Evolutionary conservation across 2,797 vertebrate genomes (phyloP), one percentile per base, ranked within the genome.

Genomic region (Lacerta agilis): DNA sequence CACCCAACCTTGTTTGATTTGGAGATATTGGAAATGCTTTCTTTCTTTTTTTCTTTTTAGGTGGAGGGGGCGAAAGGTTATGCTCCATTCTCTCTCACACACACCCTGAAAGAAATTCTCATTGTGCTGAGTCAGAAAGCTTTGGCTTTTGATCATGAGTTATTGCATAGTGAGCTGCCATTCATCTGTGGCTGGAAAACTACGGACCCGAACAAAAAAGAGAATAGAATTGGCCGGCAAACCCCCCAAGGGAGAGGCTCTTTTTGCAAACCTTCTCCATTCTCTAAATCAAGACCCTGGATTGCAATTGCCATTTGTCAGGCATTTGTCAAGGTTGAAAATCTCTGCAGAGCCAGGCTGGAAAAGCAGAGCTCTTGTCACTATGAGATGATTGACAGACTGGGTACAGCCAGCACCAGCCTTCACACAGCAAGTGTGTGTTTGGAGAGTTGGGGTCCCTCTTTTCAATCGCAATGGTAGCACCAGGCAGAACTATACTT

Each of bases 81-180:
- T 79, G 85, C 58, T 94, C 82, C 87, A 49, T 81, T 95, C 92
- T 90, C 89, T 95, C 93, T 86, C 96, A 2, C 4, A 55, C 9
- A 45, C 11, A 13, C 64, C 95, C 95, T 86, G 87, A 96, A 97
- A 95, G 95, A 95, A 96, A 90, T 73, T 92, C 88, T 88, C 33
- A 91, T 86, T 95, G 86, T 96, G 96, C 95, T 96, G 96, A 97
- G 94, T 96, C 93, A 95, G 94, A 95, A 93, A 90, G 92, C 93
- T 95, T 95, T 89, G 94, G 93, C 91, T 94, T 97, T 96, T 97
- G 96, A 97, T 96, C 94, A 94, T 89, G 93, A 95, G 90, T 95
- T 96, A 96, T 95, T 96, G 95, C 92, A 96, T 95, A 96, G 94
- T 82, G 95, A 97, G 91, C 92, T 90, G 7, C 96, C 96, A 95